Conservation (phyloP, 2,797 vertebrate genomes). For the Rhabdomys pumilio region DNA sequence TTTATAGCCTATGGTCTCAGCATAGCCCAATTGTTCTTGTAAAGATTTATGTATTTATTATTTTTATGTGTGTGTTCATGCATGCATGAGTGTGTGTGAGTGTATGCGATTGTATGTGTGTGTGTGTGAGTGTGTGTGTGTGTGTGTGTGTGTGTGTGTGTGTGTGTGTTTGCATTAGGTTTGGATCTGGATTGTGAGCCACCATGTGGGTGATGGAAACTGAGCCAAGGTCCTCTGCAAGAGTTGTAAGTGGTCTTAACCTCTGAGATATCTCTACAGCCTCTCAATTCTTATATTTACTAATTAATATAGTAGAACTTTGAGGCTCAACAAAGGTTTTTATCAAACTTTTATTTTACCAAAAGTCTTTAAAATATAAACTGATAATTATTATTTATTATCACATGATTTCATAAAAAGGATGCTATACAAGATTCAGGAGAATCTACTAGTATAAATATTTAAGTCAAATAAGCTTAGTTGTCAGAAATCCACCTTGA, state of each 20-base stretch:
- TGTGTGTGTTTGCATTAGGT: neutral
- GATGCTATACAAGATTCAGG: neutral
- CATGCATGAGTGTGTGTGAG: neutral
- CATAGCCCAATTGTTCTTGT: neutral
- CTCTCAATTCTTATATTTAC: neutral
- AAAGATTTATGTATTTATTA: neutral
- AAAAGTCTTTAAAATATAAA: slow-evolving; percentile 38
- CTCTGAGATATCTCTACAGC: neutral
- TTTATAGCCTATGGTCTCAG: neutral
- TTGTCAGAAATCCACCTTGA: neutral
- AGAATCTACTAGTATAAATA: neutral
- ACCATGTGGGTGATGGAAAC: neutral
- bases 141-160: neutral
- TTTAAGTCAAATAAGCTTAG: neutral
- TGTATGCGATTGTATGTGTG: neutral
- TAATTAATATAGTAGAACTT: neutral
- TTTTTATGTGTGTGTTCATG: neutral
- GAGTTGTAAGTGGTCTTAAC: neutral
- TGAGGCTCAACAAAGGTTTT: neutral
- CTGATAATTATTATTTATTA: neutral
- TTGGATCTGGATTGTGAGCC: neutral
- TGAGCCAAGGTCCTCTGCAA: neutral
- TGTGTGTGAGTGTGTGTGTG: neutral
- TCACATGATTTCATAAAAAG: slow-evolving; percentile 38
- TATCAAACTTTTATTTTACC: slow-evolving; percentile 19